phyloP scores from a whole-genome alignment of 2,888 invertebrate species.

The Athrips mouffetella region DNA sequence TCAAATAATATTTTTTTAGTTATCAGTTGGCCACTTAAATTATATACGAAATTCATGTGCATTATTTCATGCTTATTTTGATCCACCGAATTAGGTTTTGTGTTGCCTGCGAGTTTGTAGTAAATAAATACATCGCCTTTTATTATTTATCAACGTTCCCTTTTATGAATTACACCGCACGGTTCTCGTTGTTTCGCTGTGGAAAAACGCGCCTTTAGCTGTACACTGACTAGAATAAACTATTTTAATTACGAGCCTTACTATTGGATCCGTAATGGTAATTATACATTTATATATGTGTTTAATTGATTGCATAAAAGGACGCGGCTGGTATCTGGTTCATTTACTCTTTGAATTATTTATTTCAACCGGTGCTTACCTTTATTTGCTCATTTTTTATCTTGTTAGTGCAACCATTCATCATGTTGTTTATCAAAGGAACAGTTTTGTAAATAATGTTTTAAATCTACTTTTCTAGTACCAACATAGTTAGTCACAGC shows the following conservation, averaged over 20 bases:
- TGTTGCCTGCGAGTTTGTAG: no score
- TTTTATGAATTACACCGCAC: conserved; percentile 27
- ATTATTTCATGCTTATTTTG: no score
- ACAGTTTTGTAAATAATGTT: background rate
- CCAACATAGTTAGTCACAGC: background rate
- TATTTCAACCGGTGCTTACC: conserved; percentile 22
- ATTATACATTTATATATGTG: conserved; percentile 41
- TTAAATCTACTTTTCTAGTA: background rate
- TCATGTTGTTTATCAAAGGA: background rate
- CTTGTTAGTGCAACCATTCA: conserved; percentile 2
- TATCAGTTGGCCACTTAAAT: no score
- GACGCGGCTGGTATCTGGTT: conserved; percentile 34
- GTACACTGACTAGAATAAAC: conserved; percentile 53
- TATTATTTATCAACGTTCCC: background rate
- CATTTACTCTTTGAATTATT: conserved; percentile 40
- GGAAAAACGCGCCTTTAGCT: conserved; percentile 56
- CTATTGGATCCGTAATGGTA: conserved; percentile 44
- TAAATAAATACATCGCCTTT: no score
- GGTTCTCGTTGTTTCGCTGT: conserved; percentile 41
- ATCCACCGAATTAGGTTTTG: no score
- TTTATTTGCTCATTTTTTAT: conserved; percentile 6
- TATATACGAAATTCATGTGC: no score
- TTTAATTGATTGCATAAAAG: conserved; percentile 48
- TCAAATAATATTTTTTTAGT: no score
- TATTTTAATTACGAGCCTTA: conserved; percentile 59